Evolutionary conservation across 2,797 vertebrate genomes (phyloP).

Genomic region (Sebastes miniatus): DNA sequence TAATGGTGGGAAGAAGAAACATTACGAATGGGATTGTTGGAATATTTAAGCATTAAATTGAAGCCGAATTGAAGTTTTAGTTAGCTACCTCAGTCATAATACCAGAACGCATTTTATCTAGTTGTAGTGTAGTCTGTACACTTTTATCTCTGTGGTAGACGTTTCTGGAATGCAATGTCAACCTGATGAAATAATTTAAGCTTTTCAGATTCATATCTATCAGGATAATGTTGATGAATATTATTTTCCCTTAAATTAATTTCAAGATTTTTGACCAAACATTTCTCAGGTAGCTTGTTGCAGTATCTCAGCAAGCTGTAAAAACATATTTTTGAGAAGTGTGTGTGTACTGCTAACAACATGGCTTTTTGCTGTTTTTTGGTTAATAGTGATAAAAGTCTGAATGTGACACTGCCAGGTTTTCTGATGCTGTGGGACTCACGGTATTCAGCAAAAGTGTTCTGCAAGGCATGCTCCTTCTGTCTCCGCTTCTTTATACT

Average conservation of each 20-base stretch:
- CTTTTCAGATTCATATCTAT: neutral
- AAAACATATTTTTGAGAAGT: conserved; percentile 15
- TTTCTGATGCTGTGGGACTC: conserved; percentile 62
- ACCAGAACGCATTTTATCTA: neutral
- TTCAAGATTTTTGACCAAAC: conserved; percentile 30
- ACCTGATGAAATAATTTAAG: neutral
- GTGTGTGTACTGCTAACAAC: conserved; percentile 45
- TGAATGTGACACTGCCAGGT: conserved; percentile 54
- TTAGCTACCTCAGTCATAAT: neutral
- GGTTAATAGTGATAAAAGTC: conserved; percentile 25
- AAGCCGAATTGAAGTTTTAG: neutral
- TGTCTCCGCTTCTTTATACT: conserved; percentile 58
- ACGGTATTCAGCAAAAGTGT: conserved; percentile 59
- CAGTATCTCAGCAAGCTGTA: conserved; percentile 17
- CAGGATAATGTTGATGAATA: neutral
- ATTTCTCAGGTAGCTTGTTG: conserved; percentile 40
- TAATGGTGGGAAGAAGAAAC: conserved; percentile 28
- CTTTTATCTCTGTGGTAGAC: neutral
- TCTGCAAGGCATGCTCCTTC: conserved; percentile 73
- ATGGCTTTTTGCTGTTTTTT: conserved; percentile 54
- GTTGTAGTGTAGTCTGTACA: neutral
- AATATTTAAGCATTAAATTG: neutral
- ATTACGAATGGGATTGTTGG: neutral
- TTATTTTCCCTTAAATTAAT: neutral
- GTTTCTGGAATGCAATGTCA: neutral